Conservation (phyloP, 2,113 vertebrate genomes). For the Connochaetes taurinus region DNA sequence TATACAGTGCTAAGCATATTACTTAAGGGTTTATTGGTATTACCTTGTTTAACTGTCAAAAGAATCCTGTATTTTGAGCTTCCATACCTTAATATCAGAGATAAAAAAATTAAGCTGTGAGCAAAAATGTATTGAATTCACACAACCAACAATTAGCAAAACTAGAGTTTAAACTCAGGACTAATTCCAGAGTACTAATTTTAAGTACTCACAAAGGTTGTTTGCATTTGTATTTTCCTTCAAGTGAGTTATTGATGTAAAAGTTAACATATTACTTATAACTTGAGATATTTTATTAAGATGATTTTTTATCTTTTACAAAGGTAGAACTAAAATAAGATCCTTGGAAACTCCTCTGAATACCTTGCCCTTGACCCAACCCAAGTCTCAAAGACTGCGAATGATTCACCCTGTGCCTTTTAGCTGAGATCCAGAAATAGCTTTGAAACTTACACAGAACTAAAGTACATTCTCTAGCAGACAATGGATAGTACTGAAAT, state of each 20-base stretch:
- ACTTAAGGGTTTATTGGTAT: background rate
- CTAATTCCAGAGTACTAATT: background rate
- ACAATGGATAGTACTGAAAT: background rate
- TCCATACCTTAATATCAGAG: background rate
- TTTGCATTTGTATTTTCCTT: background rate
- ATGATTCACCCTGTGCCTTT: slow-evolving; percentile 19
- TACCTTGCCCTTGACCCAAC: background rate
- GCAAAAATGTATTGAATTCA: background rate
- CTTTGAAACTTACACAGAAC: background rate
- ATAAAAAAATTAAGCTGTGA: background rate
- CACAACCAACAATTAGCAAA: background rate
- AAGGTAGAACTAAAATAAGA: slow-evolving; percentile 22
- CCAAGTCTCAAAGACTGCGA: background rate
- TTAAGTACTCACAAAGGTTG: background rate
- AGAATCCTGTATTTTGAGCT: background rate
- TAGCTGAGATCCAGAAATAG: slow-evolving; percentile 51
- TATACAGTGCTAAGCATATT: background rate
- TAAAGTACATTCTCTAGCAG: background rate
- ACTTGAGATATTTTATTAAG: background rate
- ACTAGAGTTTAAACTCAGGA: background rate
- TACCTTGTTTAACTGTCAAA: background rate
- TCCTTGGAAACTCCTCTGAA: slow-evolving; percentile 29
- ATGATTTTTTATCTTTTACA: slow-evolving; percentile 8
- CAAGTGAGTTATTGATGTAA: background rate
- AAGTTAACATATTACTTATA: background rate